Conservation (phyloP, 2,113 vertebrate species). For the Micronycteris hirsuta region DNA sequence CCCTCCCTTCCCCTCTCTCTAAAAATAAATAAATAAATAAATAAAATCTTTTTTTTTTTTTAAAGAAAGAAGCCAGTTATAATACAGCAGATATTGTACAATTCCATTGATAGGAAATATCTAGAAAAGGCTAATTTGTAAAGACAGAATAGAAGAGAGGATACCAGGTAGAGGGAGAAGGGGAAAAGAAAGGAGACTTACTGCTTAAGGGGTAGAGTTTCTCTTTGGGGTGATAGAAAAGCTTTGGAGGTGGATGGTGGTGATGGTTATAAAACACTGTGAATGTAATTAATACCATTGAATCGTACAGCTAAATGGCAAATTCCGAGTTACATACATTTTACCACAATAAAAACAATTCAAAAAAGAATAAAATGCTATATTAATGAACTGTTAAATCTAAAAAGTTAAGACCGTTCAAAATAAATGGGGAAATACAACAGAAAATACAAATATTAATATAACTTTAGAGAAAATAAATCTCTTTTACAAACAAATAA, state of each 20-base stretch:
- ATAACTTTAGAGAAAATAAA: neutral
- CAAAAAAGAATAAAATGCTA: neutral
- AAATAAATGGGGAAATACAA: neutral
- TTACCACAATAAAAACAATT: neutral
- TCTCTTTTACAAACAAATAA: neutral
- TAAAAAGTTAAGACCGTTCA: slow-evolving; percentile 7
- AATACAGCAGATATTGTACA: neutral
- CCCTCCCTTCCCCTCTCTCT: no score
- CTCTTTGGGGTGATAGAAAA: neutral
- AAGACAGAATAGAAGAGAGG: neutral
- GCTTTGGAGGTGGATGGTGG: neutral
- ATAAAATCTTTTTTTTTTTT: no score
- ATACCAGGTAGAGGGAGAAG: neutral
- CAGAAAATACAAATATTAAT: neutral
- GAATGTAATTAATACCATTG: neutral
- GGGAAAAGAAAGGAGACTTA: neutral
- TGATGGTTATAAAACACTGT: neutral
- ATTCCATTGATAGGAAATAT: neutral
- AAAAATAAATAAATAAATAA: no score
- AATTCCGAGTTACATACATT: neutral
- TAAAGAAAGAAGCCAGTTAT: neutral
- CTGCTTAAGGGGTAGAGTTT: neutral
- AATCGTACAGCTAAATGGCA: neutral
- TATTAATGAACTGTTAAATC: neutral
- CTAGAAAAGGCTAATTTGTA: neutral